Percentiles rank a stretch among this genome's conserved stretches.
phyloP scores from a whole-genome alignment of 92 coral and sea anemone genomes.

The Parazoanthus atlanticus region DNA sequence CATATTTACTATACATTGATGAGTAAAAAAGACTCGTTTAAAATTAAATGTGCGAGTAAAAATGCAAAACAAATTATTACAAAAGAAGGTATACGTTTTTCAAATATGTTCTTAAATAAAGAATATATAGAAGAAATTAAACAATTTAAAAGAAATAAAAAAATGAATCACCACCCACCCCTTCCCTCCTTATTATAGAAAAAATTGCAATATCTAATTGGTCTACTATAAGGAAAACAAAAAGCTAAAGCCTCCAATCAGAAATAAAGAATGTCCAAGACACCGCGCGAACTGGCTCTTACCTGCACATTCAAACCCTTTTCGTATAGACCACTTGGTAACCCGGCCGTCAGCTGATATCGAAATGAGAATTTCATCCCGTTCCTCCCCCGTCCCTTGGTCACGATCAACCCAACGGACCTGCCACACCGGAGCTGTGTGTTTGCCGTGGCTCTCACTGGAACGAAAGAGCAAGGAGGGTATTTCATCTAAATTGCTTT shows the following conservation, averaged over 20 bases:
- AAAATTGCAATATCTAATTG: too few relatives aligned
- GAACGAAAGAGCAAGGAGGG: background rate
- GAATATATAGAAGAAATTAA: too few relatives aligned
- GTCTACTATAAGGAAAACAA: background rate
- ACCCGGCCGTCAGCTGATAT: slow-evolving; percentile 99
- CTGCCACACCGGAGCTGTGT: slow-evolving; percentile 98
- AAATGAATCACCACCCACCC: too few relatives aligned
- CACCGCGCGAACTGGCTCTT: slow-evolving; percentile 5
- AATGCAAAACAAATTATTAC: too few relatives aligned
- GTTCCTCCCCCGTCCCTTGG: slow-evolving; percentile 91
- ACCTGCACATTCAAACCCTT: slow-evolving; percentile 99
- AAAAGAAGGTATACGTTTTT: too few relatives aligned
- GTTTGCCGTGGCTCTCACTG: slow-evolving; percentile 97
- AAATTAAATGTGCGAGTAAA: too few relatives aligned
- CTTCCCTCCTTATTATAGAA: too few relatives aligned
- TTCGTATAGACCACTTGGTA: slow-evolving; percentile 97
- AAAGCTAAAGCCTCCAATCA: background rate
- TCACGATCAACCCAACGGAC: slow-evolving; percentile 96
- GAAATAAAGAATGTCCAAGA: background rate
- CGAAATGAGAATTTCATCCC: slow-evolving; percentile 95
- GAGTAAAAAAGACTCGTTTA: background rate
- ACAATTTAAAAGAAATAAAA: too few relatives aligned
- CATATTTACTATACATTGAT: background rate
- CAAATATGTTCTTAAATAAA: too few relatives aligned
- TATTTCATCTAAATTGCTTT: too few relatives aligned